Evolutionary conservation across 2,113 vertebrate genomes (phyloP).

Genomic region (Pituophis catenifer): DNA sequence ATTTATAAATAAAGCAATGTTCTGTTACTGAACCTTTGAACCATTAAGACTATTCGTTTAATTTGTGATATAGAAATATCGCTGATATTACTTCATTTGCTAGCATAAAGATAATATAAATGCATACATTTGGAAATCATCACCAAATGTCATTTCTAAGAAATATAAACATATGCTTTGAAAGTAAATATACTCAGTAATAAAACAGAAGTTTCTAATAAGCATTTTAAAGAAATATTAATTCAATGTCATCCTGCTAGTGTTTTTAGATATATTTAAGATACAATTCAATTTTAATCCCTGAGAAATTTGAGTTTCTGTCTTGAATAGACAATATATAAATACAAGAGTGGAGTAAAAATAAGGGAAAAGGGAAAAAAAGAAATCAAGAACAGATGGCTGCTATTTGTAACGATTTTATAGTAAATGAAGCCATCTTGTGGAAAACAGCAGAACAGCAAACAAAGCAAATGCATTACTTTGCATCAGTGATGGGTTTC

Average conservation of each 20-base stretch:
- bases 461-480: not conserved
- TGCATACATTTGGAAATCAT: not conserved
- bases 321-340: not conserved
- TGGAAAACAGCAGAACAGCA: constrained; percentile 44
- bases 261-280: constrained; percentile 35
- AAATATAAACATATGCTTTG: not conserved
- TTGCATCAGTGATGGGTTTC: too few species aligned
- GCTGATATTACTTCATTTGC: not conserved
- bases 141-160: not conserved
- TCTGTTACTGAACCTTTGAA: not conserved
- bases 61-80: not conserved
- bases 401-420: constrained; percentile 23
- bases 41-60: not conserved
- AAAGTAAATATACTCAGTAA: constrained; percentile 38
- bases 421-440: constrained; percentile 49
- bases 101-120: not conserved
- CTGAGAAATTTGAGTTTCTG: constrained; percentile 26
- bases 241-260: constrained; percentile 48
- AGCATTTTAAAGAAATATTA: constrained; percentile 47
- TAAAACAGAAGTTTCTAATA: constrained; percentile 23
- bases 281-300: constrained; percentile 50
- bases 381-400: constrained; percentile 11
- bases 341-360: not conserved
- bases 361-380: not conserved
- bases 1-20: not conserved